phyloP scores from a whole-genome alignment of 2,888 invertebrate species.

The Amiota minor region DNA sequence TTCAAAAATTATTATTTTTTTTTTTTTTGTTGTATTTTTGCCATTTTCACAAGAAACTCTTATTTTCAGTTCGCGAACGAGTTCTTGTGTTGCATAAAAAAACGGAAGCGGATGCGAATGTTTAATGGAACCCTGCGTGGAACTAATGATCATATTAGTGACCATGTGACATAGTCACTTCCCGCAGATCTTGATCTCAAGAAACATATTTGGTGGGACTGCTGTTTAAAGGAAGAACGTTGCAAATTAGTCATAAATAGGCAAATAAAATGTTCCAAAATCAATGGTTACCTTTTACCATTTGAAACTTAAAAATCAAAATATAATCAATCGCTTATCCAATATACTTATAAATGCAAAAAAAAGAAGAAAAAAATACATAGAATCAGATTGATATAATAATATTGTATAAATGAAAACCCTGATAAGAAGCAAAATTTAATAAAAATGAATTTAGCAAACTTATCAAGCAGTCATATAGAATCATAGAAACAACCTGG shows the following conservation, averaged over 20 bases:
- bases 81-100: constrained; percentile 10
- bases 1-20: constrained; percentile 36
- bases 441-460: no score
- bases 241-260: constrained; percentile 48
- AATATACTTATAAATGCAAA: constrained; percentile 13
- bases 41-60: constrained; percentile 2
- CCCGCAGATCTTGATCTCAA: constrained; percentile 14
- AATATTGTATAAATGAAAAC: no score
- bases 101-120: constrained; percentile 31
- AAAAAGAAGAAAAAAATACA: constrained; percentile 9
- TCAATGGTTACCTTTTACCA: no score
- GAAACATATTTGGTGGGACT: constrained; percentile 36
- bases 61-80: background rate
- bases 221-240: constrained; percentile 45
- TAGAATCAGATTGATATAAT: background rate
- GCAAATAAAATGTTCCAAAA: background rate
- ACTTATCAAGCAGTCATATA: no score
- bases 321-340: constrained; percentile 26
- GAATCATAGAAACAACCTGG: no score
- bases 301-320: background rate
- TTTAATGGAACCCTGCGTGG: constrained; percentile 32
- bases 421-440: no score
- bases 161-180: background rate
- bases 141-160: constrained; percentile 1
- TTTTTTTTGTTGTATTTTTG: constrained; percentile 8